Evolutionary conservation across 2,888 invertebrate species (phyloP).

Genomic region (Candidula unifasciata): DNA sequence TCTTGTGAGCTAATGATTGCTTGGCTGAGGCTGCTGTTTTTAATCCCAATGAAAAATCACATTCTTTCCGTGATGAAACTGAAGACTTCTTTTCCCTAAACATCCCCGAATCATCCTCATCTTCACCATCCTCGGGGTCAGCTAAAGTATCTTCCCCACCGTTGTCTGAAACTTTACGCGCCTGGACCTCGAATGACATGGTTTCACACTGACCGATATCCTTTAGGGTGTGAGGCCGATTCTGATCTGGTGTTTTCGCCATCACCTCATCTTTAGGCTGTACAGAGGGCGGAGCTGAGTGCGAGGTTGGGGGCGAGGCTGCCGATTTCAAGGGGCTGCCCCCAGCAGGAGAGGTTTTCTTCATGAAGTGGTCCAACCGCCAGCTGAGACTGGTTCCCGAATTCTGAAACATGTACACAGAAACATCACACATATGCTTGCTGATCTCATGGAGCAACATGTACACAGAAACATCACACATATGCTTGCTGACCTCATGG

Average conservation of each 20-base stretch:
- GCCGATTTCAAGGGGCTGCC: constrained; percentile 29
- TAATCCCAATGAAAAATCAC: neutral
- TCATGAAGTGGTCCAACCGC: constrained; percentile 48
- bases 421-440: no score
- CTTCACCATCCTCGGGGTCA: constrained; percentile 15
- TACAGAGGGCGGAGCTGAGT: neutral
- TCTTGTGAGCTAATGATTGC: neutral
- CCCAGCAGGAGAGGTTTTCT: constrained; percentile 26
- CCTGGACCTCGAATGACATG: constrained; percentile 47
- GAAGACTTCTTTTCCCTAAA: neutral
- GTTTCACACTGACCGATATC: constrained; percentile 48
- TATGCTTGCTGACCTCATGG: no score
- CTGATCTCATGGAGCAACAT: no score
- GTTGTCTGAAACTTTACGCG: neutral
- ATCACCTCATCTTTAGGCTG: constrained; percentile 5
- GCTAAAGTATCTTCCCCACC: constrained; percentile 4
- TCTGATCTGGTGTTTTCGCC: constrained; percentile 14
- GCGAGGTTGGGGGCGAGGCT: neutral
- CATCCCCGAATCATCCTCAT: neutral
- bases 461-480: no score
- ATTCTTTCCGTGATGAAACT: neutral
- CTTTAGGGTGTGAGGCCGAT: constrained; percentile 41
- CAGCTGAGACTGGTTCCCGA: constrained; percentile 41
- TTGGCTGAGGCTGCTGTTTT: neutral
- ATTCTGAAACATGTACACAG: constrained; percentile 31